phyloP scores from a whole-genome alignment of 2,797 vertebrate species.

The Antrozous pallidus region DNA sequence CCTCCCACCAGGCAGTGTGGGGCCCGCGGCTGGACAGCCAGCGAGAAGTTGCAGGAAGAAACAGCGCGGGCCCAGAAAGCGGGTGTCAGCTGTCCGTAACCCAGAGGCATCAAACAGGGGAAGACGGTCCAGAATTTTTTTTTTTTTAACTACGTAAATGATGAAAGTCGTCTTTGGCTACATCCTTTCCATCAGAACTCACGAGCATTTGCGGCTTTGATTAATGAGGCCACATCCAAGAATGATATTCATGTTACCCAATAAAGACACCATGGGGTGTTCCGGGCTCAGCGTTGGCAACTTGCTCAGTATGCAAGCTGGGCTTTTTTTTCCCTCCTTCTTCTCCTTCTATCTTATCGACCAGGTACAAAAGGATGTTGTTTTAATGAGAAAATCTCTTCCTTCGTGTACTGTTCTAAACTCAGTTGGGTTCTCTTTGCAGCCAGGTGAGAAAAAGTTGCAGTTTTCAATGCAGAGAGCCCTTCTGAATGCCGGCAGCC shows the following conservation, averaged over 20 bases:
- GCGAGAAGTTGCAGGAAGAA: background rate
- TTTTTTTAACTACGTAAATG: slow-evolving; percentile 74
- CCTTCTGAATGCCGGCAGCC: slow-evolving; percentile 71
- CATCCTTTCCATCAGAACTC: slow-evolving; percentile 60
- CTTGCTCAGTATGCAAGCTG: slow-evolving; percentile 74
- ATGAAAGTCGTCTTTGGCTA: slow-evolving; percentile 73
- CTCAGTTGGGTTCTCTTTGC: slow-evolving; percentile 74
- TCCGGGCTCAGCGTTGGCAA: slow-evolving; percentile 70
- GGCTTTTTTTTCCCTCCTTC: slow-evolving; percentile 13
- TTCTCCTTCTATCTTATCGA: slow-evolving; percentile 63
- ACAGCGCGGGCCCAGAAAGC: background rate
- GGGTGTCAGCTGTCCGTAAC: slow-evolving; percentile 67
- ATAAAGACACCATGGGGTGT: slow-evolving; percentile 71
- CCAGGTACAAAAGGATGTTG: slow-evolving; percentile 76
- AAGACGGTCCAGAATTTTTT: slow-evolving; percentile 62
- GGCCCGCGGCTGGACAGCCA: background rate
- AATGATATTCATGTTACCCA: slow-evolving; percentile 66
- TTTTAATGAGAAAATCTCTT: slow-evolving; percentile 75
- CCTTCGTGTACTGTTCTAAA: slow-evolving; percentile 61
- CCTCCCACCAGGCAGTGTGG: background rate
- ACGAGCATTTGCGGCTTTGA: slow-evolving; percentile 62
- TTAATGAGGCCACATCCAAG: slow-evolving; percentile 63
- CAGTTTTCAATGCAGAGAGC: slow-evolving; percentile 71
- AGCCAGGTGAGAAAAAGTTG: slow-evolving; percentile 79
- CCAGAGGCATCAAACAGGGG: slow-evolving; percentile 63